Evolutionary conservation across 2,888 invertebrate genomes (phyloP), one percentile per base, ranked within the genome.

Genomic region (Temnothorax ravouxi): DNA sequence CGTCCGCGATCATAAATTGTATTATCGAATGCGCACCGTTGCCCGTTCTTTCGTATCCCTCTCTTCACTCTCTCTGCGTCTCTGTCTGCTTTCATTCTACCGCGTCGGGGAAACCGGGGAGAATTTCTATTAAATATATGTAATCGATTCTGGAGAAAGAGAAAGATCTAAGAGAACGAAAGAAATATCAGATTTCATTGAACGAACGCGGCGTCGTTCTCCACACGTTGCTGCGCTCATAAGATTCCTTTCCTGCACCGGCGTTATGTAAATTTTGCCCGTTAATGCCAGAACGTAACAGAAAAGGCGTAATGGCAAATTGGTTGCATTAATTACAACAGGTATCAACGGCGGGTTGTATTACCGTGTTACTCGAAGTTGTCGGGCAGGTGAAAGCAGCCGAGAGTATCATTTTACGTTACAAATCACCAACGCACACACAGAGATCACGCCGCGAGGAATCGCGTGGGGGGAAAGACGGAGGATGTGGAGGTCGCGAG

Each of bases 1-100:
- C 93, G 92, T 92, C 92, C 92, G 91, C 91, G 88, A 89, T 88
- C 92, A 93, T 94, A 93, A 94, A 94, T 94, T 94, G 92, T 93
- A 94, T 94, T 94, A 94, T 92, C 94, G 90, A 91, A 89, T 92
- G 90, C 91, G 91, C 91, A 88, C 90, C 89, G 86, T 83, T 87
- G 89, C 84, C 88, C 79, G 75, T 67, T 76, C 61, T 80, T 74
- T 61, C 64, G n/a, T 47, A 52, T 61, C 69, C 44, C 52, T 83
- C 34, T 44, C 83, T 18, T 34, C 77, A 34, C 6, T 50, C 15
- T 18, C 15, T 18, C 6, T 15, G 13, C 67, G 64, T 44, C 29
- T 44, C 38, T n/a, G 21, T 29, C 25, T 52, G 44, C 47, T 67
- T 83, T 47, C 47, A 44, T 76, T 77, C 76, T 25, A 38, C 9